phyloP scores from a whole-genome alignment of 2,888 invertebrate species.

The Ennomos erosarius region DNA sequence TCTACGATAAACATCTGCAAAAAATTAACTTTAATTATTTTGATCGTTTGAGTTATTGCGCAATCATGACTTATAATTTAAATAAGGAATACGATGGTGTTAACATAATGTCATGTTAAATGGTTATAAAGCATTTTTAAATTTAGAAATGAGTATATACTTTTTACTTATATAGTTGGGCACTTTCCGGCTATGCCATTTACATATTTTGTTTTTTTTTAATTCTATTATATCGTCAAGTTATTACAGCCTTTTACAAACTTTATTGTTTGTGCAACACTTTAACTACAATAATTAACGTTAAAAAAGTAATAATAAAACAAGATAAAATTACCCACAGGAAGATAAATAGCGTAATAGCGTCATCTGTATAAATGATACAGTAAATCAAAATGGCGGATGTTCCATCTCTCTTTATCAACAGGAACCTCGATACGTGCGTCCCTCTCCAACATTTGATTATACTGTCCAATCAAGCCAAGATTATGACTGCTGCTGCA shows the following conservation, averaged over 20 bases:
- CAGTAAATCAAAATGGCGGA: conserved; percentile 69
- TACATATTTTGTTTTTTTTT: too few relatives aligned
- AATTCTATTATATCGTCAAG: too few relatives aligned
- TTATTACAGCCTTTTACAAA: too few relatives aligned
- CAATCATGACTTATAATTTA: conserved; percentile 11
- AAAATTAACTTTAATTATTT: conserved; percentile 5
- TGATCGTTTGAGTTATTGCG: conserved; percentile 2
- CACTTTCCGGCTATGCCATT: too few relatives aligned
- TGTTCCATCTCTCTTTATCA: conserved; percentile 39
- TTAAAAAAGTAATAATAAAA: neutral
- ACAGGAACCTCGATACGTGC: conserved; percentile 23
- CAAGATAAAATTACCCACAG: conserved; percentile 1
- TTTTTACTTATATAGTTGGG: too few relatives aligned
- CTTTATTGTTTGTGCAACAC: too few relatives aligned
- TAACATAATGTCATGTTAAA: conserved; percentile 6
- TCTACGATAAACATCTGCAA: conserved; percentile 17
- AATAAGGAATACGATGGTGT: conserved; percentile 14
- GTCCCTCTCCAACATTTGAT: conserved; percentile 53
- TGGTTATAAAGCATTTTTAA: too few relatives aligned
- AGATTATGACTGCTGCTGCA: conserved; percentile 62
- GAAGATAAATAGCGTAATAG: conserved; percentile 66
- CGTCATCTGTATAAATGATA: conserved; percentile 54
- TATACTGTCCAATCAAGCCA: conserved; percentile 49
- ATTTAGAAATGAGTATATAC: too few relatives aligned
- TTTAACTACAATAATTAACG: too few relatives aligned